Evolutionary conservation across 2,888 invertebrate genomes (phyloP), one percentile per base, ranked within the genome.

Genomic region (Hemistola chrysoprasaria): DNA sequence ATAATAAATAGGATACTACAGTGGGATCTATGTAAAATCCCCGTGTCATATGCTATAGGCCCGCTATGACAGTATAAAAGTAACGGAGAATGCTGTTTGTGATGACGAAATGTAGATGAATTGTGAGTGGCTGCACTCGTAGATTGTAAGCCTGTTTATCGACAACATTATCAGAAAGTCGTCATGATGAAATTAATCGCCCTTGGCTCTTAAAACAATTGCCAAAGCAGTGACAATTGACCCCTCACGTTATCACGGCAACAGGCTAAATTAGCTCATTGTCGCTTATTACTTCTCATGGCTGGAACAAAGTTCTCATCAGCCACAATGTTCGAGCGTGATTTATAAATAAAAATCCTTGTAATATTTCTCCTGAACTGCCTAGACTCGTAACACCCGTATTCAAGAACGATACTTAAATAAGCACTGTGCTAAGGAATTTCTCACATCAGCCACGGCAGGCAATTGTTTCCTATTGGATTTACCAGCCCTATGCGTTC

Each of bases 161-260:
- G 16, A 16, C 16, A 47, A 47, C 49, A 49, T 46, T 38, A 40
- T 30, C 9, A 33, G 52, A 52, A 48, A 55, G 46, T 16, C 16
- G 16, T 35, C 39, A 34, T 47, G 51, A 50, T 42, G 41, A 47
- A 55, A 52, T 47, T 48, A 55, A 52, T 50, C 35, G 55, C 40
- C 50, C 55, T 55, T 51, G 46, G 45, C 36, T 53, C 44, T 45
- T 45, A 49, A 40, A 47, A 40, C 44, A 53, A 54, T 54, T 47
- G 45, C 50, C 45, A 47, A 53, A 53, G 50, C 44, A 30, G 34
- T 30, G 40, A 47, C 38, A 44, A 44, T 44, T 44, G 43, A 39
- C 34, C 43, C 46, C 50, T 48, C 48, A 37, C 48, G 50, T 46
- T 45, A 45, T 53, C 53, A 50, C 53, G 47, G 44, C 46, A 40